These are phyloP conservation scores for Acromyrmex heyeri DNA, from an alignment of 1,140 invertebrate species.

Conservation along the genomic window DNA sequence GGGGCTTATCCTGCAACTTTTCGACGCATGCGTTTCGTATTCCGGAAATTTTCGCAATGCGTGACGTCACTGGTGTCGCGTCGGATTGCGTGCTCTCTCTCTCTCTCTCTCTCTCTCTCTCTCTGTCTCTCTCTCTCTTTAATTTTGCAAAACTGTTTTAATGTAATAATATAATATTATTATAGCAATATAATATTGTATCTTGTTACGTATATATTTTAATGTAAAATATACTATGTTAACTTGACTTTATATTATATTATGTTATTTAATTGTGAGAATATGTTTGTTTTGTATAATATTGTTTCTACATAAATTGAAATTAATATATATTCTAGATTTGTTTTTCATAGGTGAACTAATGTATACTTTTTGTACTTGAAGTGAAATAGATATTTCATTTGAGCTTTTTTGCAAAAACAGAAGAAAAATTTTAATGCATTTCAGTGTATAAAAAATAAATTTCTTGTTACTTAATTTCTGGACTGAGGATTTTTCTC, in stretches of 20 bases:
- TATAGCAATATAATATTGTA: neutral
- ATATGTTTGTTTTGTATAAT: neutral
- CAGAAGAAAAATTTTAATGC: too few relatives aligned
- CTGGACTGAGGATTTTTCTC: neutral
- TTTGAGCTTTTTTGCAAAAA: too few relatives aligned
- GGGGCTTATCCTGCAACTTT: conserved; percentile 62
- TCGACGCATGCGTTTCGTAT: conserved; percentile 59
- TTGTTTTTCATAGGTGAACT: too few relatives aligned
- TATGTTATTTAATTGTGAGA: neutral
- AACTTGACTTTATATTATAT: neutral
- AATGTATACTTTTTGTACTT: too few relatives aligned
- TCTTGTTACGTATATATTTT: neutral
- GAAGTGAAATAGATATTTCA: too few relatives aligned
- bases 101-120: neutral
- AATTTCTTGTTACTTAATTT: neutral
- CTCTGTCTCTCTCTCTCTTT: neutral
- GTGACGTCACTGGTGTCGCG: conserved; percentile 41
- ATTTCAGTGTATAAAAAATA: too few relatives aligned
- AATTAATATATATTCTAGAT: neutral
- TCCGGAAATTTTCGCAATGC: conserved; percentile 49
- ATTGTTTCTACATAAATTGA: neutral
- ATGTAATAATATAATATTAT: neutral
- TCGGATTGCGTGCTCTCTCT: conserved; percentile 17
- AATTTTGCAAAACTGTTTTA: neutral
- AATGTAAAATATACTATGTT: neutral